Percentiles rank a stretch among this genome's conserved stretches.
Conservation (phyloP, 23 tunicate genomes). For the Styela plicata region DNA sequence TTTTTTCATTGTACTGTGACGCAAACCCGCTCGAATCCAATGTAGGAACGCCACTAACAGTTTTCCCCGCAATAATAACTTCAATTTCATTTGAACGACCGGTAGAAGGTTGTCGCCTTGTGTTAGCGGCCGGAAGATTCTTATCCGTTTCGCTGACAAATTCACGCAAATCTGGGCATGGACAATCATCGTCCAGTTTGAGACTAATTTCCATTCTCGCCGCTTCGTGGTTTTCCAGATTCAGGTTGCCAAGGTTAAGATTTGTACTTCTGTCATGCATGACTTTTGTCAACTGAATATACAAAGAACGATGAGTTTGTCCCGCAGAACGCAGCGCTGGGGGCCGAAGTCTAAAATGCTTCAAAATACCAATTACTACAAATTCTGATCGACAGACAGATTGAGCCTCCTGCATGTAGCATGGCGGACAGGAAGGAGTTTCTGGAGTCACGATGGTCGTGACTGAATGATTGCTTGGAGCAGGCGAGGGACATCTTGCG, state of each 20-base stretch:
- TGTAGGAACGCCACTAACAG: neutral
- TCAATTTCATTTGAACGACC: neutral
- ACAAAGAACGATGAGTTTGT: neutral
- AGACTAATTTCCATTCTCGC: neutral
- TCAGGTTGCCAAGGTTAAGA: constrained; percentile 2
- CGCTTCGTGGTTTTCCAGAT: neutral
- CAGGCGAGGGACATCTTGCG: neutral
- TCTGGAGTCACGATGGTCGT: neutral
- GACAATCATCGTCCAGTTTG: neutral
- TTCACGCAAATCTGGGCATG: neutral
- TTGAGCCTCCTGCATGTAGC: neutral
- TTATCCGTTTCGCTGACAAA: neutral
- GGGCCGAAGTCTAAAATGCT: neutral
- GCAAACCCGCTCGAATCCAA: neutral
- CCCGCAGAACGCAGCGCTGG: neutral
- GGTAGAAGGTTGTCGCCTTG: neutral
- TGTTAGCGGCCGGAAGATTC: neutral
- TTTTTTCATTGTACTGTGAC: neutral
- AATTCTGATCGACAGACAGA: neutral
- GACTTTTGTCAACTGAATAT: neutral
- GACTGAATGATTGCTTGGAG: neutral
- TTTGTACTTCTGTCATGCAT: neutral
- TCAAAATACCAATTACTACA: neutral
- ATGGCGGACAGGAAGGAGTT: neutral
- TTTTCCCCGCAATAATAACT: neutral